A percentile compares a stretch with the other conserved stretches of the same genome.
Conservation (phyloP, 2,113 vertebrate genomes). For the Acrocephalus arundinaceus region DNA sequence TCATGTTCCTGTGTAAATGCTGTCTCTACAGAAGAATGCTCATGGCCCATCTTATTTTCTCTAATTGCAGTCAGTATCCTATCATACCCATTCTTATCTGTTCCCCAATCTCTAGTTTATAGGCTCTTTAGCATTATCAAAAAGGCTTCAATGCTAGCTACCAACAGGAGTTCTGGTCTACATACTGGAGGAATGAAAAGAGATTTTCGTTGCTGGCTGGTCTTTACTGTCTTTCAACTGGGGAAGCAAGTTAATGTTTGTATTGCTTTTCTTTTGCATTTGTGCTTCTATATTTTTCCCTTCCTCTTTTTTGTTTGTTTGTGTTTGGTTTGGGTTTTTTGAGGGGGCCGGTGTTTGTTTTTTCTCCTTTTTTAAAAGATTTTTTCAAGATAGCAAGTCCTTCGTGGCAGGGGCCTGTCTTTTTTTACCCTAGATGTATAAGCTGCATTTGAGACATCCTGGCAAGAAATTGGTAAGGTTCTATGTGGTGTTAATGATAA, state of each 20-base stretch:
- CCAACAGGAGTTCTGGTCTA: background rate
- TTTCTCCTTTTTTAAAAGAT: background rate
- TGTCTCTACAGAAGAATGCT: background rate
- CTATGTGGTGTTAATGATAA: background rate
- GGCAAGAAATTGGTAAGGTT: background rate
- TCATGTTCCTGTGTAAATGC: background rate
- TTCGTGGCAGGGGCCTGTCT: background rate
- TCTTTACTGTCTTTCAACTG: background rate
- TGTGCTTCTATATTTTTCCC: background rate
- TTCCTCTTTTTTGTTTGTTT: background rate
- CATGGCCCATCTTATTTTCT: background rate
- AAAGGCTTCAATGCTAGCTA: background rate
- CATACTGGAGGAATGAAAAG: background rate
- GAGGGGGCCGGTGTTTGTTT: fast-evolving
- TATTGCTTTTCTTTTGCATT: background rate
- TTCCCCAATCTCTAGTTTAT: background rate
- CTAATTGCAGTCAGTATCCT: background rate
- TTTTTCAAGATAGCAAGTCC: background rate
- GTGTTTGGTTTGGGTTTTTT: background rate
- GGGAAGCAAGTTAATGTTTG: background rate
- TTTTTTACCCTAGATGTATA: background rate
- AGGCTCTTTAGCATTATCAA: background rate
- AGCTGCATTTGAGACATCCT: background rate
- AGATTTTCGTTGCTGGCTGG: background rate
- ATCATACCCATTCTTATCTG: background rate